A percentile compares a stretch with the other conserved stretches of the same genome.
Evolutionary conservation across 2,113 vertebrate genomes (phyloP).

Genomic region (Pedetes capensis): DNA sequence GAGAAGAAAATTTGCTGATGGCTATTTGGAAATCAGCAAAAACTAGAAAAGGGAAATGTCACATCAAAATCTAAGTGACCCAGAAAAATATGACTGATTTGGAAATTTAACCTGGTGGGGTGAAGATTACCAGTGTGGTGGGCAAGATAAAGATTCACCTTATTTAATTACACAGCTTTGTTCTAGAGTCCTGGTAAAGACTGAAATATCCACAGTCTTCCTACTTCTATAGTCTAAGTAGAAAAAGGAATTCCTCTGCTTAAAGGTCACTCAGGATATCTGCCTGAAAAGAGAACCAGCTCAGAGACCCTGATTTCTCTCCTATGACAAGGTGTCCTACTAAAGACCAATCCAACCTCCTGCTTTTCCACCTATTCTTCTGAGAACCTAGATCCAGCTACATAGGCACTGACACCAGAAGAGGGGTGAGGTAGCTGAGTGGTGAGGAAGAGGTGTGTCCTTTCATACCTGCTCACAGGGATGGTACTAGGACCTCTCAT

Average conservation of each 20-base stretch:
- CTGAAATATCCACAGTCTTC: slow-evolving; percentile 50
- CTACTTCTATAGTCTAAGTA: slow-evolving; percentile 55
- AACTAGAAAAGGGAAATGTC: slow-evolving; percentile 63
- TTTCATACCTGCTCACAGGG: slow-evolving; percentile 1
- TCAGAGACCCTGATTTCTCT: slow-evolving; percentile 69
- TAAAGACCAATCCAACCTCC: slow-evolving; percentile 37
- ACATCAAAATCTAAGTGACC: slow-evolving; percentile 52
- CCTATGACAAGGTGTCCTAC: slow-evolving; percentile 48
- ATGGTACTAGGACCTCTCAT: slow-evolving; percentile 29
- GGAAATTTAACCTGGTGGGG: slow-evolving; percentile 58
- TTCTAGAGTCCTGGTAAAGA: slow-evolving; percentile 63
- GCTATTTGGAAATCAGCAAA: slow-evolving; percentile 62
- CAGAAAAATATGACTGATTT: slow-evolving; percentile 36
- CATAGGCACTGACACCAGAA: slow-evolving; percentile 65
- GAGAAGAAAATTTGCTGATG: slow-evolving; percentile 47
- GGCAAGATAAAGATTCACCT: slow-evolving; percentile 63
- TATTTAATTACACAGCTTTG: slow-evolving; percentile 64
- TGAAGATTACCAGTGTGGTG: slow-evolving; percentile 56
- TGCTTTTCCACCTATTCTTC: slow-evolving; percentile 33
- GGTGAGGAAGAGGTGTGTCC: slow-evolving; percentile 52
- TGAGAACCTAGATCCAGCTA: slow-evolving; percentile 61
- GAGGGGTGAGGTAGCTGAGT: slow-evolving; percentile 68
- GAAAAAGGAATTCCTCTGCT: slow-evolving; percentile 68
- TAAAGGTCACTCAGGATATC: slow-evolving; percentile 69
- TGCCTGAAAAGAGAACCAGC: slow-evolving; percentile 67